These are phyloP conservation scores for Scytalopus superciliaris DNA, from an alignment of 2,113 vertebrate species.

Conservation along the genomic window DNA sequence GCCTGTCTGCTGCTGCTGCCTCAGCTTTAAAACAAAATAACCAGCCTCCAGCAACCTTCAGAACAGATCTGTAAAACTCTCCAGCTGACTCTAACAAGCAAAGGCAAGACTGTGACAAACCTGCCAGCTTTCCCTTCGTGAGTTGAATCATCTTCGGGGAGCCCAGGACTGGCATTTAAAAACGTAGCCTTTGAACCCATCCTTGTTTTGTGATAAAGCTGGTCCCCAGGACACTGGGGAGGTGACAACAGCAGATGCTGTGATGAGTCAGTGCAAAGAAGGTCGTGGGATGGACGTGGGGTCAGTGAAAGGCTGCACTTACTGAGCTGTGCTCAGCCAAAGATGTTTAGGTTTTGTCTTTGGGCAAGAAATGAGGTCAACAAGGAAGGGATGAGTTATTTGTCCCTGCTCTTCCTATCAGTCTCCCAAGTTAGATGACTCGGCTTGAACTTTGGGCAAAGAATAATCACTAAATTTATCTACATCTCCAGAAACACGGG, in stretches of 20 bases:
- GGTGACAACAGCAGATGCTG: background rate
- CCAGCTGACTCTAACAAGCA: background rate
- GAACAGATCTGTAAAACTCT: conserved; percentile 24
- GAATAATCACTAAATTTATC: background rate
- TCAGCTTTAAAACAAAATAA: background rate
- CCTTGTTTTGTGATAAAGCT: background rate
- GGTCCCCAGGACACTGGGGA: background rate
- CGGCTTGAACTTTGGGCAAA: background rate
- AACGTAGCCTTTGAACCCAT: background rate
- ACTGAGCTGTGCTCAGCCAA: background rate
- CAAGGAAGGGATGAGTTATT: background rate
- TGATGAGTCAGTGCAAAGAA: background rate
- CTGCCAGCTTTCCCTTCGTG: background rate
- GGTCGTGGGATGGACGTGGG: background rate
- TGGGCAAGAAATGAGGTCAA: background rate
- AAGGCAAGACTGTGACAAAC: conserved; percentile 29
- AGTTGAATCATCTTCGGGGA: background rate
- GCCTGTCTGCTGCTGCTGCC: background rate
- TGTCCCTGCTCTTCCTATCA: background rate
- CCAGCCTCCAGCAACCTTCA: conserved; percentile 52
- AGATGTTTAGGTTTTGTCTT: background rate
- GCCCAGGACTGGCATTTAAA: background rate
- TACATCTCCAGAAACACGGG: background rate
- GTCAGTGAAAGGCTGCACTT: background rate
- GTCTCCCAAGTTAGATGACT: background rate